Base-by-base conservation (phyloP, 2,888 invertebrate species). In the Caenorhabditis parvicauda region DNA sequence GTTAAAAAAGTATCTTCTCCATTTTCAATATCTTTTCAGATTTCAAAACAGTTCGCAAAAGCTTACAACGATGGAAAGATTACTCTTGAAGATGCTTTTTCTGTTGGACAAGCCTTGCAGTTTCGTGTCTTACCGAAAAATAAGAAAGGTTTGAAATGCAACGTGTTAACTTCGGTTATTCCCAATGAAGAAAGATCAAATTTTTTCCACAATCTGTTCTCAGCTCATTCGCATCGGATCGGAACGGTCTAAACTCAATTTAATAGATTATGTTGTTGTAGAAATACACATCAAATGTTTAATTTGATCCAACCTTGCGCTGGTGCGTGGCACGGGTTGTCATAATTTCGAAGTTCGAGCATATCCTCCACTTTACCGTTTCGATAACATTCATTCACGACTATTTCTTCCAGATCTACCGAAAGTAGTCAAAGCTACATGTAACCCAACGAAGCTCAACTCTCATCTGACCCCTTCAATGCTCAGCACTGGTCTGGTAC, bases 61-160 rank as follows among this genome's bases (percentile, higher is more conserved):
- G 38, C 54, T 12, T 43, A 65, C 19, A 67, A 67, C 27, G 44
- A 21, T 0, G 61, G 57, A 7, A 54, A 63, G 41, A 46, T 69
- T 12, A 51, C 68, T 27, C 50, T 79, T 35, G 69, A 71, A 27
- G 74, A 79, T 19, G 67, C 70, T 17, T 79, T 79, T 48, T 50
- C 55, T n/a, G 37, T 71, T 17, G 79, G 79, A 0, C 77, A 77
- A 54, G 59, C 68, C 47, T 55, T 79, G 19, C 72, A 76, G 4
- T 79, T 76, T 63, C 51, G 59, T 51, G 68, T 74, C 1, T 21
- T 55, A 14, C 19, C 42, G 32, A 70, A 57, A 43, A 59, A 57
- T 17, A 9, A 29, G n/a, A 56, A 53, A 22, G 49, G 49, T 12
- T 42, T 53, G 47, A 44, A 37, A 21, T 54, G n/a, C n/a, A n/a